Conservation (phyloP, 2,113 vertebrate species). For the Hypocryptadius cinnamomeus region DNA sequence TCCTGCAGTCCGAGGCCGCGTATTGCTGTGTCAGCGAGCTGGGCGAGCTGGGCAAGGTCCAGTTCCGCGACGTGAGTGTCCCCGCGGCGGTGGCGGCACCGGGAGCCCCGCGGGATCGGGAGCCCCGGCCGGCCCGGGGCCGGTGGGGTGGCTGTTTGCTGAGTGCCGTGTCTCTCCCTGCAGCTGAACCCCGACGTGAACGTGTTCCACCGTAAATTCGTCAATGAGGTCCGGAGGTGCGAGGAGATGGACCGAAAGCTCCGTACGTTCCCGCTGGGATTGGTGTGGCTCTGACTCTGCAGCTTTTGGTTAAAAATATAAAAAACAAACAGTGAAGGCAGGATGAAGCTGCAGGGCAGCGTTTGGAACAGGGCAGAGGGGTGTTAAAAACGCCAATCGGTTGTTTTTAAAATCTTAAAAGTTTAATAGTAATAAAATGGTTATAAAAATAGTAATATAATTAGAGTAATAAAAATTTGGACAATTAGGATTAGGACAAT, state of each 20-base stretch:
- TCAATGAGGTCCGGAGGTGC: constrained; percentile 94
- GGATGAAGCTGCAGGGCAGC: not conserved
- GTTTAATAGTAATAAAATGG: too few relatives aligned
- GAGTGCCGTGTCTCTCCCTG: not conserved
- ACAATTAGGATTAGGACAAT: too few relatives aligned
- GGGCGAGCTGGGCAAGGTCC: constrained; percentile 96
- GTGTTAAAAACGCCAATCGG: too few relatives aligned
- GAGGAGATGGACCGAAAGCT: constrained; percentile 99
- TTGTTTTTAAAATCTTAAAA: too few relatives aligned
- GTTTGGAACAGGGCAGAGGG: not conserved
- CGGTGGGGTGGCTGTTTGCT: not conserved
- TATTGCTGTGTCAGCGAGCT: constrained; percentile 97
- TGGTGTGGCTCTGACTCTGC: fast-evolving
- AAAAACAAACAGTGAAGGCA: fast-evolving
- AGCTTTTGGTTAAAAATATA: not conserved
- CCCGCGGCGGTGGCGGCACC: not conserved
- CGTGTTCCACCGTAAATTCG: constrained; percentile 96
- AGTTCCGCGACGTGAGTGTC: constrained; percentile 93
- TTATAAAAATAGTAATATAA: too few relatives aligned
- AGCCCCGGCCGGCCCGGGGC: not conserved
- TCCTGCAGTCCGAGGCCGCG: constrained; percentile 94
- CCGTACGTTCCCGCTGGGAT: constrained; percentile 64
- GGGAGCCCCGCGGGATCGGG: not conserved
- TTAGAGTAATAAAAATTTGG: too few relatives aligned
- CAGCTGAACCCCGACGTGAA: constrained; percentile 98